Conservation (phyloP, 2,888 invertebrate species). For the Tyria jacobaeae region DNA sequence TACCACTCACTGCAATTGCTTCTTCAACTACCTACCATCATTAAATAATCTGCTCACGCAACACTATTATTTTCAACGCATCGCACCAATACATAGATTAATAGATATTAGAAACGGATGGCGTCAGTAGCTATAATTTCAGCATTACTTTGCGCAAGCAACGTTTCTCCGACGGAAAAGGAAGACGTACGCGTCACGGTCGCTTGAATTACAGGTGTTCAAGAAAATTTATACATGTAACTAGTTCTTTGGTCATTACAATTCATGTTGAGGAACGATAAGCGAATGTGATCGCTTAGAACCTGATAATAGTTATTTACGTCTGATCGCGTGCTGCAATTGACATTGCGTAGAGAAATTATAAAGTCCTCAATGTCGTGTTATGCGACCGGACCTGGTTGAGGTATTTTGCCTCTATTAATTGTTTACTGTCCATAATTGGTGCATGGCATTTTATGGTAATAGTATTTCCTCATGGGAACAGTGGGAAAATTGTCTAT, state of each 20-base stretch:
- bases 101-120: slow-evolving; percentile 20
- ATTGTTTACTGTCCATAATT: not conserved
- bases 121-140: slow-evolving; percentile 50
- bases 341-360: slow-evolving; percentile 3
- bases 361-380: not conserved
- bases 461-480: not conserved
- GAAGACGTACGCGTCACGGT: slow-evolving; percentile 75
- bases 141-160: slow-evolving; percentile 70
- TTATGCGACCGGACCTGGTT: not conserved
- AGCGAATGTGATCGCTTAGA: not conserved
- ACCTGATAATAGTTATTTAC: not conserved
- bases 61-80: not conserved
- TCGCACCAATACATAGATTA: slow-evolving; percentile 7
- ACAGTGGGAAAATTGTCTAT: not conserved
- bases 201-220: slow-evolving; percentile 61
- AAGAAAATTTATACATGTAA: slow-evolving; percentile 55
- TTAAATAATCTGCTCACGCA: not conserved
- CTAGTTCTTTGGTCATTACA: slow-evolving; percentile 38
- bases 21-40: too few relatives aligned
- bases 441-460: not conserved
- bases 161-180: slow-evolving; percentile 83
- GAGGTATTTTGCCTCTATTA: not conserved
- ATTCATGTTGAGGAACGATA: slow-evolving; percentile 31
- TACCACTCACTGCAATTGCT: too few relatives aligned
- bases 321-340: not conserved